phyloP scores from a whole-genome alignment of 1,140 invertebrate genomes.

The Teleopsis dalmanni region DNA sequence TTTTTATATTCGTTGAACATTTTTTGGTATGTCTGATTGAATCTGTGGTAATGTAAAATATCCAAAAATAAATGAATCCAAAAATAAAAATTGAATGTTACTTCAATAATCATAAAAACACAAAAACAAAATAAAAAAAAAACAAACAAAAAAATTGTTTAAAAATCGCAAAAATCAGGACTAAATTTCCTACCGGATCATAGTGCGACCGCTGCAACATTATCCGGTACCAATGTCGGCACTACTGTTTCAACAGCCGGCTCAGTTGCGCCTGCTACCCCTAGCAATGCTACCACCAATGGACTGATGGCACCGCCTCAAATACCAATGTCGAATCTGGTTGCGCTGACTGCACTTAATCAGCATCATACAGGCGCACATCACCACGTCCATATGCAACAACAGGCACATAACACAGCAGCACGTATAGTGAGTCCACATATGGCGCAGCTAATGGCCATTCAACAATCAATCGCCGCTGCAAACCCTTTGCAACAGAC shows the following conservation, averaged over 20 bases:
- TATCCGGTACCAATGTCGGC: conserved; percentile 23
- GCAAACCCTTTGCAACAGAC: no score
- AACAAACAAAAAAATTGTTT: conserved; percentile 24
- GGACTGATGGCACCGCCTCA: conserved; percentile 57
- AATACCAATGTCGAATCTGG: conserved; percentile 84
- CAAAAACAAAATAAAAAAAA: conserved; percentile 25
- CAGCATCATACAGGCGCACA: conserved; percentile 7
- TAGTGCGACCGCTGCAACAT: conserved; percentile 34
- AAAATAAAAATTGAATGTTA: conserved; percentile 33
- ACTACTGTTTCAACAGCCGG: conserved; percentile 13
- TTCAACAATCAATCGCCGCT: no score
- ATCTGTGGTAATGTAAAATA: conserved; percentile 44
- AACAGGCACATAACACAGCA: neutral
- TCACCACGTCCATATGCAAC: conserved; percentile 2
- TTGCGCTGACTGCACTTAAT: conserved; percentile 60
- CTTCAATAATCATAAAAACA: conserved; percentile 30
- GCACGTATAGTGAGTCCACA: neutral
- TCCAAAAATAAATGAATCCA: conserved; percentile 15
- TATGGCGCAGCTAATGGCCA: conserved; percentile 28
- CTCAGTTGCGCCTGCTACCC: conserved; percentile 41
- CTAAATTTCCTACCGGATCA: conserved; percentile 45
- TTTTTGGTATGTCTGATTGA: conserved; percentile 45
- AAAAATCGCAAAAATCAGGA: conserved; percentile 36
- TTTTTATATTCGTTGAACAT: conserved; percentile 45
- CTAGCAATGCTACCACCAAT: conserved; percentile 28